phyloP scores from a whole-genome alignment of 2,113 vertebrate genomes.

The Pionites leucogaster region DNA sequence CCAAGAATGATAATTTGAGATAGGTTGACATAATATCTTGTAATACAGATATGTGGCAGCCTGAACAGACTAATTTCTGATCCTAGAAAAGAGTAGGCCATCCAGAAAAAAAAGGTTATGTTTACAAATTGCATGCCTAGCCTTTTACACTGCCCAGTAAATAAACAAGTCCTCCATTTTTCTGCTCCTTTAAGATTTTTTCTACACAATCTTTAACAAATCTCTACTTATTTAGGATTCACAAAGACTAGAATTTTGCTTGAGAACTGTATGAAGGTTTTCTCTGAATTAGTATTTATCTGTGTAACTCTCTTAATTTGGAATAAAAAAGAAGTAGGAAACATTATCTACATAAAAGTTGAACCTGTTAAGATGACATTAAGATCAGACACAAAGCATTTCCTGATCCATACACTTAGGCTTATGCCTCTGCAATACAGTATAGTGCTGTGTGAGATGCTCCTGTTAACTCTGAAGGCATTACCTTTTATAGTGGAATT shows the following conservation, averaged over 20 bases:
- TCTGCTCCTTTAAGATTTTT: slow-evolving; percentile 4
- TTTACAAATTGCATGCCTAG: neutral
- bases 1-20: neutral
- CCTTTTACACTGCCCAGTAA: neutral
- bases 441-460: neutral
- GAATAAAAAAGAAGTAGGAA: neutral
- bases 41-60: neutral
- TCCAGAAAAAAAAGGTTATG: slow-evolving; percentile 30
- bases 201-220: neutral
- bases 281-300: neutral
- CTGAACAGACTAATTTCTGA: neutral
- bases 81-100: neutral
- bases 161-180: slow-evolving; percentile 44
- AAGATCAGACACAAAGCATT: neutral
- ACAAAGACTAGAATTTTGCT: neutral
- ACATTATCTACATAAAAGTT: neutral
- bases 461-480: neutral
- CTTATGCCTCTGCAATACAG: neutral
- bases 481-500: neutral
- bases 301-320: neutral
- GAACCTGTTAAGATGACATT: neutral
- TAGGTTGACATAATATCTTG: neutral
- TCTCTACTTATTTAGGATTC: neutral
- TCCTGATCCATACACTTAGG: neutral
- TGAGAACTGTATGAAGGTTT: neutral